phyloP scores from a whole-genome alignment of 2,797 vertebrate genomes.

The Lerista edwardsae region DNA sequence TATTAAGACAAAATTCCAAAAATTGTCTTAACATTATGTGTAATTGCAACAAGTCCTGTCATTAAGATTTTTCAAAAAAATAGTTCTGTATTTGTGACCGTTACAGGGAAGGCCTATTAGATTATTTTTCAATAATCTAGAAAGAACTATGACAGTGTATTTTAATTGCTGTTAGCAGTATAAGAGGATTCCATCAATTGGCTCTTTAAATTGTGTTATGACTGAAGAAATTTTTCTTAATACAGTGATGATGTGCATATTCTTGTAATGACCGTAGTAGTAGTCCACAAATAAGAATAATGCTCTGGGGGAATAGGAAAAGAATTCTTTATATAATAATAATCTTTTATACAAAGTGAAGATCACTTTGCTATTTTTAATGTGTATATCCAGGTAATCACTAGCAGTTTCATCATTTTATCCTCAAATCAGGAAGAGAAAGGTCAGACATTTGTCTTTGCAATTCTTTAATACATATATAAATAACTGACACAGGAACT shows the following conservation, averaged over 20 bases:
- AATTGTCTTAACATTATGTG: constrained; percentile 33
- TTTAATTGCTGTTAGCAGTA: not conserved
- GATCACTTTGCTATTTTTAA: constrained; percentile 23
- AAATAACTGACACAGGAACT: constrained; percentile 19
- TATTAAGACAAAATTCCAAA: constrained; percentile 7
- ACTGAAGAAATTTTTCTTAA: not conserved
- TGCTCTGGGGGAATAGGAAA: too few species aligned
- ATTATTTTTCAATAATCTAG: constrained; percentile 27
- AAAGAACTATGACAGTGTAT: not conserved
- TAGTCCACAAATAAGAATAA: not conserved
- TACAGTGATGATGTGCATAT: not conserved
- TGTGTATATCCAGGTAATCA: constrained; percentile 26
- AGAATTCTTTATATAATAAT: constrained; percentile 24
- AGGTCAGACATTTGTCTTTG: constrained; percentile 7
- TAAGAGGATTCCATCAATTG: not conserved
- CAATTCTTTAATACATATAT: not conserved
- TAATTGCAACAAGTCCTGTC: constrained; percentile 68
- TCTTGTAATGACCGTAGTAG: not conserved
- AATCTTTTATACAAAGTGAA: too few species aligned
- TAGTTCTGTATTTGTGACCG: constrained; percentile 41
- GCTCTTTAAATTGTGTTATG: not conserved
- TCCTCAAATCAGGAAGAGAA: constrained; percentile 36
- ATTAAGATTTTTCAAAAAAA: constrained; percentile 25
- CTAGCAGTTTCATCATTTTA: constrained; percentile 33
- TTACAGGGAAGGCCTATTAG: constrained; percentile 43